Base-by-base conservation (phyloP, 2,888 invertebrate genomes). In the Nasonovia ribisnigri region DNA sequence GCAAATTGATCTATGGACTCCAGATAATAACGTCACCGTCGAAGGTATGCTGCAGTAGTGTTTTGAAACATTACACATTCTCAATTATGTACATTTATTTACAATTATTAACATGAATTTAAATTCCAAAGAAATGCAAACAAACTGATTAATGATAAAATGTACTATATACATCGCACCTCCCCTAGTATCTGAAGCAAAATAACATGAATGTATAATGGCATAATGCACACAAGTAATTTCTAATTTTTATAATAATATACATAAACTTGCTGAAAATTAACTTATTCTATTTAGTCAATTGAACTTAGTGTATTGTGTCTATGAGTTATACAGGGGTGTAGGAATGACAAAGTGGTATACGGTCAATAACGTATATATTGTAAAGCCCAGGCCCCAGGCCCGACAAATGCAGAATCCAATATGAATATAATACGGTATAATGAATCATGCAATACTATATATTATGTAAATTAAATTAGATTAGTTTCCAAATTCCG, bases 1-100 rank as follows among this genome's bases (percentile, higher is more conserved):
- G 46, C 84, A 90, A 60, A 84, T 93, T 36, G 93, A 93, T 87
- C 57, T 93, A n/a, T 90, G 89, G 93, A 89, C 89, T 57, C 84
- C 57, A 42, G 57, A 90, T 43, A 46, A 90, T 36, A 84, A 60
- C 26, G 57, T 24, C n/a, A 84, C 57, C 43, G 20, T 5, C 26
- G 77, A 89, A 93, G 93, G 93, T 93, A 51, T 57, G 26, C 26
- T 43, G 67, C 48, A 86, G 11, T 57, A 57, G n/a, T 43, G 10
- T 86, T 91, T n/a, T 57, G 26, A 86, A 84, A 46, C 29, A 84
- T 51, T 84, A 48, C 3, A 57, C 16, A 26, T 13, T 16, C 46
- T 46, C 46, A 46, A 46, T 46, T 46, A 11, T 46, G 46, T 46
- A 46, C 46, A 46, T 46, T 46, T 11, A 46, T 46, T 46, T 11